Conservation (phyloP, 2,797 vertebrate species). For the Heteromormyrus szaboi region DNA sequence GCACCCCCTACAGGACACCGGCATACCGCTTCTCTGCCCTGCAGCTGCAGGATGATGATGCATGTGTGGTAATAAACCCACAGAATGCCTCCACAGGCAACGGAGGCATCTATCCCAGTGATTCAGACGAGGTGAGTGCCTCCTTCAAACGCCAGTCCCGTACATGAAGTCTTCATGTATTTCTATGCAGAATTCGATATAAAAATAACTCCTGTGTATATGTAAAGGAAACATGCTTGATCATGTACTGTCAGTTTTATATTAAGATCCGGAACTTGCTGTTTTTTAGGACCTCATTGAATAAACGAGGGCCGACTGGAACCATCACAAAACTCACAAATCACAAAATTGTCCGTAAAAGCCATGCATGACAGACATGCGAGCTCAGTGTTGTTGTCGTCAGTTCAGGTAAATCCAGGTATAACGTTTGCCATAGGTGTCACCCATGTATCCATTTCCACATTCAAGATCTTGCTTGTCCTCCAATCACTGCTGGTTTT, state of each 20-base stretch:
- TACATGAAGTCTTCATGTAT: not conserved
- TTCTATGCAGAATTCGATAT: not conserved
- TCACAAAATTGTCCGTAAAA: not conserved
- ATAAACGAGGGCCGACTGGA: constrained; percentile 35
- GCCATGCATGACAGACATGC: not conserved
- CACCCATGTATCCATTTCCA: not conserved
- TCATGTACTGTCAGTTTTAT: not conserved
- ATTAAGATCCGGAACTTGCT: not conserved
- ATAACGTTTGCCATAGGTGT: not conserved
- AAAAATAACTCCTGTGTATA: not conserved
- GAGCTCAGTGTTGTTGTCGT: not conserved
- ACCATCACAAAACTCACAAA: not conserved
- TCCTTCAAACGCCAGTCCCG: not conserved
- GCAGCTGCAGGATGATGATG: constrained; percentile 53
- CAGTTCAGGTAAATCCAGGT: not conserved
- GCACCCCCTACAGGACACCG: constrained; percentile 40
- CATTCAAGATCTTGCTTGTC: not conserved
- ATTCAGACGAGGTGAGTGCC: constrained; percentile 60
- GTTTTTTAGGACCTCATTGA: constrained; percentile 56
- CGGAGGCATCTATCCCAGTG: constrained; percentile 44
- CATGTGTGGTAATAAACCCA: constrained; percentile 31
- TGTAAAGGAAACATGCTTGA: not conserved
- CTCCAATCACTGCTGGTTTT: not conserved
- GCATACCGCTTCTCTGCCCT: constrained; percentile 65
- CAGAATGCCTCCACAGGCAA: constrained; percentile 49